phyloP scores from a whole-genome alignment of 2,113 vertebrate species.

The Actenoides hombroni region DNA sequence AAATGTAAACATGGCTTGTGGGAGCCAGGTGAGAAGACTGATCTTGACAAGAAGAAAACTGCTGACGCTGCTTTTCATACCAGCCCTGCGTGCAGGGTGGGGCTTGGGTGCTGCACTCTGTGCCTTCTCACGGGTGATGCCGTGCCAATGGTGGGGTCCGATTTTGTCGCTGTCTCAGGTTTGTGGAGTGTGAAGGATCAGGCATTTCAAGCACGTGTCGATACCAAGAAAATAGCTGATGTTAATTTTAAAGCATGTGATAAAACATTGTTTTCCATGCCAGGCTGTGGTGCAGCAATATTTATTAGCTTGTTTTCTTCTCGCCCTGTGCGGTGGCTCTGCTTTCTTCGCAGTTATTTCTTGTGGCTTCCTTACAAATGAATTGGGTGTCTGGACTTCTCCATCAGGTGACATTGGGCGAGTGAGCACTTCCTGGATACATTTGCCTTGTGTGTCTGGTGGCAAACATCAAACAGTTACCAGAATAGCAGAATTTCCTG shows the following conservation, averaged over 20 bases:
- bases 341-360: neutral
- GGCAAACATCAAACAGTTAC: neutral
- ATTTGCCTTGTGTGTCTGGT: neutral
- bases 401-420: neutral
- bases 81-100: neutral
- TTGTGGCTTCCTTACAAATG: neutral
- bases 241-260: neutral
- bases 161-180: neutral
- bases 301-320: neutral
- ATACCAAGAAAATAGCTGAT: neutral
- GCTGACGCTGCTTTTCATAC: neutral
- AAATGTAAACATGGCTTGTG: neutral
- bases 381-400: neutral
- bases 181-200: neutral
- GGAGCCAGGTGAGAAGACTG: neutral
- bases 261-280: neutral
- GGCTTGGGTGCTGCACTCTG: neutral
- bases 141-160: rapidly evolving
- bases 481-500: slow-evolving; percentile 17
- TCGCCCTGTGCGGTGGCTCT: neutral
- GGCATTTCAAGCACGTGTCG: neutral
- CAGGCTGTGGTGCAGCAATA: neutral
- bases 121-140: neutral
- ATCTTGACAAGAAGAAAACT: neutral
- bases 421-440: neutral